phyloP scores from a whole-genome alignment of 2,888 invertebrate genomes.

The Gymnocheta viridis region DNA sequence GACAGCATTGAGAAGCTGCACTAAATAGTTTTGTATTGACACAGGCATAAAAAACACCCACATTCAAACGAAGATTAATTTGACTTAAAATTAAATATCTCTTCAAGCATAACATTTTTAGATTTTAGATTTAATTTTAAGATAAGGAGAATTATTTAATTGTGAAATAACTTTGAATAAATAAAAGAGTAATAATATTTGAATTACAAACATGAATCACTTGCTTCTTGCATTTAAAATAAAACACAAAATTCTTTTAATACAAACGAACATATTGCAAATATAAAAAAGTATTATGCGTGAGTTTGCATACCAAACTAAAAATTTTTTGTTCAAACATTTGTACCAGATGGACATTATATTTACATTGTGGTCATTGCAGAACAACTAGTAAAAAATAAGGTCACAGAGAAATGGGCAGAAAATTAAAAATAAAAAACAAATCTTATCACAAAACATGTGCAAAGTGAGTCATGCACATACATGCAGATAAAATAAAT shows the following conservation, averaged over 20 bases:
- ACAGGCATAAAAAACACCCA: too few species aligned
- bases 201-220: background rate
- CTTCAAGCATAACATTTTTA: too few species aligned
- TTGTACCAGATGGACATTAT: slow-evolving; percentile 19
- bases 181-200: background rate
- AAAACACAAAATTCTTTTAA: background rate
- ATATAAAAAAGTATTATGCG: slow-evolving; percentile 30
- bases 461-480: slow-evolving; percentile 52
- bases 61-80: too few species aligned
- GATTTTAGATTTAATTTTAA: too few species aligned
- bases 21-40: too few species aligned
- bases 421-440: slow-evolving; percentile 29
- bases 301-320: slow-evolving; percentile 49
- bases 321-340: slow-evolving; percentile 8
- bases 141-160: too few species aligned
- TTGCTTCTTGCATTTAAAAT: background rate
- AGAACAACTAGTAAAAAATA: slow-evolving; percentile 35
- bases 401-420: slow-evolving; percentile 43
- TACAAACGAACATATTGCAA: too few species aligned
- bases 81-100: too few species aligned
- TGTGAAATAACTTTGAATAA: background rate
- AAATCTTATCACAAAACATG: slow-evolving; percentile 30
- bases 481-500: slow-evolving; percentile 44
- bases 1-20: too few species aligned
- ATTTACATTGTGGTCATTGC: slow-evolving; percentile 53